Evolutionary conservation across 2,113 vertebrate genomes (phyloP).

Genomic region (Symphodus melops): DNA sequence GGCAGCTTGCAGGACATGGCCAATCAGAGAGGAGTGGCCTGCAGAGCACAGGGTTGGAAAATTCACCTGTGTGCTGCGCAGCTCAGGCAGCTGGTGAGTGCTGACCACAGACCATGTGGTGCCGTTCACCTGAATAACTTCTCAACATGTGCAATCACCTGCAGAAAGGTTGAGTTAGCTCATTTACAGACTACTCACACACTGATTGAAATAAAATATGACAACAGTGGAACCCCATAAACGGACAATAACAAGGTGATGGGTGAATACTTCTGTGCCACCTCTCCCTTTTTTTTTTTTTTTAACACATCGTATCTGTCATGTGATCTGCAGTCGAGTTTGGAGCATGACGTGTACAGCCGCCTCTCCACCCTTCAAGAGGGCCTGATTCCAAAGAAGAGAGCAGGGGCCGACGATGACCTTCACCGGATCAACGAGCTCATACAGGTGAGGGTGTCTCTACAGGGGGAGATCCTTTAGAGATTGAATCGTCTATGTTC

Average conservation of each 20-base stretch:
- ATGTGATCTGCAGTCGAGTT: conserved; percentile 85
- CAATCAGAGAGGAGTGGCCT: conserved; percentile 96
- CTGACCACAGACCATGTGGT: not conserved
- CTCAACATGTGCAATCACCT: not conserved
- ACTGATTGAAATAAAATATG: not conserved
- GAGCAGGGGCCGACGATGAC: conserved; percentile 93
- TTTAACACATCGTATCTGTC: not conserved
- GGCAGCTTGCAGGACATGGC: conserved; percentile 95
- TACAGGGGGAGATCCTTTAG: not conserved
- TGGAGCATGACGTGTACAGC: conserved; percentile 97
- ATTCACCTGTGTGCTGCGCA: conserved; percentile 97
- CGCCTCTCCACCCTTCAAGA: conserved; percentile 95
- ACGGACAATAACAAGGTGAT: not conserved
- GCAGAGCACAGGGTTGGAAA: conserved; percentile 98
- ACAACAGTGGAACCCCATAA: not conserved
- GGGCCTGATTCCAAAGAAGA: conserved; percentile 98
- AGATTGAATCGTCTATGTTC: not conserved
- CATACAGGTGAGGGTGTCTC: conserved; percentile 88
- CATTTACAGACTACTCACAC: no score
- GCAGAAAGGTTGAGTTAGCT: no score
- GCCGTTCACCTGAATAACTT: not conserved
- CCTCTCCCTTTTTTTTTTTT: not conserved
- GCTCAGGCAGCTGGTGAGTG: conserved; percentile 95
- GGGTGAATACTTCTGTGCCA: no score
- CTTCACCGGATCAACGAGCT: conserved; percentile 97